Evolutionary conservation across 2,888 invertebrate genomes (phyloP).

Genomic region (Stenchaetothrips biformis): DNA sequence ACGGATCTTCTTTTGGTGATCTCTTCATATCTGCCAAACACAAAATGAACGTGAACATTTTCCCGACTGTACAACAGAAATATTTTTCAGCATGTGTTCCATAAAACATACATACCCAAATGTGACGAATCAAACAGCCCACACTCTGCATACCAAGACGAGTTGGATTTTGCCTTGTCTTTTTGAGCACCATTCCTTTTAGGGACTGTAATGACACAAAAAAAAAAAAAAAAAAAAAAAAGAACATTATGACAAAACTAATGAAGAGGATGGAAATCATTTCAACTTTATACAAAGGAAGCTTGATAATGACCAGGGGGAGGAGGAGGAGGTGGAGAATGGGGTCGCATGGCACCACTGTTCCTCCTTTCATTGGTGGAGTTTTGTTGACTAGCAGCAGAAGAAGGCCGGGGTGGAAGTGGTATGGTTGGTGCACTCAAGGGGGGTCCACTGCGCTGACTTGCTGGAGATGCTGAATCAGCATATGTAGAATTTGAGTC

Average conservation of each 20-base stretch:
- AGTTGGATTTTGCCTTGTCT: conserved; percentile 49
- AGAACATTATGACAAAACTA: background rate
- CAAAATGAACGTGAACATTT: conserved; percentile 40
- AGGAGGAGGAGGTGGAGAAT: conserved; percentile 5
- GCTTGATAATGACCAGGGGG: background rate
- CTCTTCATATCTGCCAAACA: conserved; percentile 38
- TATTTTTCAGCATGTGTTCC: background rate
- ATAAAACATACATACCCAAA: background rate
- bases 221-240: background rate
- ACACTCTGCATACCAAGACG: conserved; percentile 68
- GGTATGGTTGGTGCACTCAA: background rate
- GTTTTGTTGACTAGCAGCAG: conserved; percentile 10
- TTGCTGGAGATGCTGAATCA: conserved; percentile 6
- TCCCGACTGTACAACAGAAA: conserved; percentile 21
- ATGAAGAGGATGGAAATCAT: background rate
- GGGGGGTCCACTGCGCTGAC: conserved; percentile 43
- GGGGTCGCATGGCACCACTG: background rate
- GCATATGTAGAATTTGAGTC: conserved; percentile 8
- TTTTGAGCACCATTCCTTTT: conserved; percentile 2
- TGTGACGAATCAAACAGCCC: conserved; percentile 48
- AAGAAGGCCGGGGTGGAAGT: background rate
- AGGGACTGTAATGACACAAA: background rate
- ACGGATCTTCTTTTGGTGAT: conserved; percentile 41
- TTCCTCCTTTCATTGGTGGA: background rate
- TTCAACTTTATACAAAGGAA: background rate